These are phyloP conservation scores for Cryptophagus acutangulus DNA, from an alignment of 2,888 invertebrate species.

Conservation along the genomic window DNA sequence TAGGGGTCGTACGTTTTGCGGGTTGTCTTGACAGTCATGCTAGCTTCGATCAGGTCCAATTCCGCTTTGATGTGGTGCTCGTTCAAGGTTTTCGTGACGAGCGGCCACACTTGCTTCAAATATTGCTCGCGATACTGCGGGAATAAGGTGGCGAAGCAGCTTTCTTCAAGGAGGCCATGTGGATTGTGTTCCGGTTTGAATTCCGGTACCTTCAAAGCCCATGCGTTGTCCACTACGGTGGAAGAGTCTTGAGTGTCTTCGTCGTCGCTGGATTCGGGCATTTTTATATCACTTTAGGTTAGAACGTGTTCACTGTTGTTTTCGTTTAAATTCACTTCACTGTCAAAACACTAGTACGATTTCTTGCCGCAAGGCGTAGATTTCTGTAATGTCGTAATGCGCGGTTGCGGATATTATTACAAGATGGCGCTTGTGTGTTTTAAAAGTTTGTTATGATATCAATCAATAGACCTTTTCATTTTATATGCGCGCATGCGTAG, in stretches of 20 bases:
- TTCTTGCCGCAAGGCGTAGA: too few species aligned
- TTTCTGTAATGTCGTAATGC: too few species aligned
- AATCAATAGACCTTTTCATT: too few species aligned
- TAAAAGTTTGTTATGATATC: too few species aligned
- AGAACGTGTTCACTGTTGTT: background rate
- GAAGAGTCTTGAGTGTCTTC: slow-evolving; percentile 25
- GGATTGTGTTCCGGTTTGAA: slow-evolving; percentile 88
- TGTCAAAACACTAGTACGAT: too few species aligned
- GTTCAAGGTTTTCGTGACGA: slow-evolving; percentile 79
- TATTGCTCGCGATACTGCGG: slow-evolving; percentile 97
- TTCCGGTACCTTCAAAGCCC: slow-evolving; percentile 79
- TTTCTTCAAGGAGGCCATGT: slow-evolving; percentile 83
- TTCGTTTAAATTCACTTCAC: too few species aligned
- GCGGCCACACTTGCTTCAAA: slow-evolving; percentile 89
- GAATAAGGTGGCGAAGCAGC: slow-evolving; percentile 93
- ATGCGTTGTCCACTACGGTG: slow-evolving; percentile 73
- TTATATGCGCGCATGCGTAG: too few species aligned
- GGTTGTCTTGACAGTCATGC: slow-evolving; percentile 91
- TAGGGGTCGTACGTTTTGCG: slow-evolving; percentile 98
- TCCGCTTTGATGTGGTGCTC: slow-evolving; percentile 81
- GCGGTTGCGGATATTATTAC: too few species aligned
- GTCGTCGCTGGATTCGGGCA: slow-evolving; percentile 1
- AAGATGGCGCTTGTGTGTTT: too few species aligned
- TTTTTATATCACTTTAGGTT: background rate
- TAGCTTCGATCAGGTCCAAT: slow-evolving; percentile 88